Evolutionary conservation across 2,113 vertebrate species (phyloP).

Genomic region (Rhadina sibilatrix): DNA sequence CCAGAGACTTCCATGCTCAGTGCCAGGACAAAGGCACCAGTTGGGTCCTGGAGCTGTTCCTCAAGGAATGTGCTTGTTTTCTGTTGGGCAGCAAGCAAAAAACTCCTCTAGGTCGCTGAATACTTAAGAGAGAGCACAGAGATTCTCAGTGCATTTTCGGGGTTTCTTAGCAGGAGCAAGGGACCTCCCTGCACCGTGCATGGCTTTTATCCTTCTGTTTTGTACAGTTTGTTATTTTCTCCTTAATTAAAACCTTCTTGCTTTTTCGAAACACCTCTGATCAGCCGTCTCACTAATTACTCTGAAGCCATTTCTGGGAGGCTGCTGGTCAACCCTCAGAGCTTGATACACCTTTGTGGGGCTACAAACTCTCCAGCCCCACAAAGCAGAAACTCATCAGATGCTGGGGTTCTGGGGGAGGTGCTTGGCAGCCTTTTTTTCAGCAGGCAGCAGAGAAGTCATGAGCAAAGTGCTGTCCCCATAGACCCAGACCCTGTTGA

Average conservation of each 20-base stretch:
- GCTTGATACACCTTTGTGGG: neutral
- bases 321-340: neutral
- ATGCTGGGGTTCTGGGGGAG: accelerated
- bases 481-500: accelerated
- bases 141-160: neutral
- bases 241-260: neutral
- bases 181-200: neutral
- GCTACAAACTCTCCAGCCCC: neutral
- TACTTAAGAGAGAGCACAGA: neutral
- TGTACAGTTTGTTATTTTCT: neutral
- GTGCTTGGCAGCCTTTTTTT: accelerated
- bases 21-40: neutral
- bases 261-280: neutral
- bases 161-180: neutral
- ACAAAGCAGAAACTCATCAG: neutral
- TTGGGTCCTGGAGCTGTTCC: neutral
- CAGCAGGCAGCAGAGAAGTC: neutral
- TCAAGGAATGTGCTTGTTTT: neutral
- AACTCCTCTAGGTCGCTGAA: neutral
- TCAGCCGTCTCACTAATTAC: neutral
- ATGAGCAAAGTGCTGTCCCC: neutral
- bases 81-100: neutral
- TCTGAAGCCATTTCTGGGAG: neutral
- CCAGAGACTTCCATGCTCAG: neutral
- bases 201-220: neutral